A percentile compares a stretch with the other conserved stretches of the same genome.
Evolutionary conservation across 2,113 vertebrate species (phyloP).

Genomic region (Gasterosteus nipponicus): DNA sequence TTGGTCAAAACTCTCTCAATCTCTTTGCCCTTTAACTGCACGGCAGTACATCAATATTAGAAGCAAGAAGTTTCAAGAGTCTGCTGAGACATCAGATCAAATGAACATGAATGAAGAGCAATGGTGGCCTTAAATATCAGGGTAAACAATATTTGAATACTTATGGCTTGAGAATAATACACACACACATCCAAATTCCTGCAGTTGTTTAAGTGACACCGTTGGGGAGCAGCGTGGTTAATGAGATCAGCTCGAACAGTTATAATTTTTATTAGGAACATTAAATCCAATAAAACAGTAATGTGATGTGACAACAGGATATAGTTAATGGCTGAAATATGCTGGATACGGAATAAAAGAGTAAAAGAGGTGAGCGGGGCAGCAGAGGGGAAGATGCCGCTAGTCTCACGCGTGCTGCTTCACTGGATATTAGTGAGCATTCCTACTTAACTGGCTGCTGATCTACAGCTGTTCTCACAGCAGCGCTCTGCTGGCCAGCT

Average conservation of each 20-base stretch:
- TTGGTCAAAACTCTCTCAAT: background rate
- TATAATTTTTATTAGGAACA: background rate
- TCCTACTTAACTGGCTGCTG: slow-evolving; percentile 51
- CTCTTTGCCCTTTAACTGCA: background rate
- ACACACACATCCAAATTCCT: background rate
- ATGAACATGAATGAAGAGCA: background rate
- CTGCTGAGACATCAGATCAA: background rate
- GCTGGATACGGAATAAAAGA: background rate
- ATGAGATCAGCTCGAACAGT: background rate
- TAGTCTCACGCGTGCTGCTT: slow-evolving; percentile 44
- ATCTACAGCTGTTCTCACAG: slow-evolving; percentile 71
- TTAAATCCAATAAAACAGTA: background rate
- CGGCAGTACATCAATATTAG: background rate
- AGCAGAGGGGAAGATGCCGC: slow-evolving; percentile 35
- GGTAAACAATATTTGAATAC: background rate
- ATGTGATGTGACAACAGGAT: background rate
- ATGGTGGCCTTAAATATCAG: background rate
- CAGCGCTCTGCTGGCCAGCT: slow-evolving; percentile 70
- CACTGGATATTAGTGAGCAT: slow-evolving; percentile 56
- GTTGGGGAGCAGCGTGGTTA: background rate
- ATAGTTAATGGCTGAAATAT: background rate
- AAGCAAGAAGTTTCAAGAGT: background rate
- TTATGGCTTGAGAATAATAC: background rate
- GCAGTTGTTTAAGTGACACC: slow-evolving; percentile 4
- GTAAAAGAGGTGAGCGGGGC: background rate